Evolutionary conservation across 35 echinoderm and acorn worm species (phyloP).

Genomic region (Acanthaster planci): DNA sequence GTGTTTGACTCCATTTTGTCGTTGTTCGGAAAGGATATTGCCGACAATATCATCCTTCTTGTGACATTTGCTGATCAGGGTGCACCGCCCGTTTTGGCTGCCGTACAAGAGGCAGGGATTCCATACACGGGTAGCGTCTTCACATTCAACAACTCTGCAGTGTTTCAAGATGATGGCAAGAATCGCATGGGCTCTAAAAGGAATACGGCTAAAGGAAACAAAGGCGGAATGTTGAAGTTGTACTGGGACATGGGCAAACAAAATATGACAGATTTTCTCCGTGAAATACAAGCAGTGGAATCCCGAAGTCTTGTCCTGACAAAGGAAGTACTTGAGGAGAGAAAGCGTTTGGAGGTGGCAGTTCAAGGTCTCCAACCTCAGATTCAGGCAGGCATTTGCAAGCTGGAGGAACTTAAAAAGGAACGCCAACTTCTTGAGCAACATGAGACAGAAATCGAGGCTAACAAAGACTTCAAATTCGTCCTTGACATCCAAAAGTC

Average conservation of each 20-base stretch:
- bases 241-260: conserved; percentile 45
- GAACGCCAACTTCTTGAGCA: conserved; percentile 8
- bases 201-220: background rate
- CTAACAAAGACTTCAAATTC: conserved; percentile 30
- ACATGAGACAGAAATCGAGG: conserved; percentile 5
- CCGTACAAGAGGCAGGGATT: background rate
- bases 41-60: background rate
- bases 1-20: conserved; percentile 48
- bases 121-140: background rate
- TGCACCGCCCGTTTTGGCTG: conserved; percentile 19
- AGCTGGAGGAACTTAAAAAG: background rate
- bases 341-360: conserved; percentile 2
- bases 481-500: background rate
- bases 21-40: conserved; percentile 36
- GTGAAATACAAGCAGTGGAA: background rate
- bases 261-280: conserved; percentile 13
- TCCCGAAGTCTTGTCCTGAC: conserved; percentile 45
- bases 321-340: conserved; percentile 51
- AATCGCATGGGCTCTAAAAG: background rate
- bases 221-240: background rate
- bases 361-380: background rate
- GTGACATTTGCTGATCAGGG: conserved; percentile 30
- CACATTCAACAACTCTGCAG: conserved; percentile 53
- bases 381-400: background rate
- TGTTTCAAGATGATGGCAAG: background rate